Conservation (phyloP, 2,113 vertebrate species). For the Ailuropoda melanoleuca region DNA sequence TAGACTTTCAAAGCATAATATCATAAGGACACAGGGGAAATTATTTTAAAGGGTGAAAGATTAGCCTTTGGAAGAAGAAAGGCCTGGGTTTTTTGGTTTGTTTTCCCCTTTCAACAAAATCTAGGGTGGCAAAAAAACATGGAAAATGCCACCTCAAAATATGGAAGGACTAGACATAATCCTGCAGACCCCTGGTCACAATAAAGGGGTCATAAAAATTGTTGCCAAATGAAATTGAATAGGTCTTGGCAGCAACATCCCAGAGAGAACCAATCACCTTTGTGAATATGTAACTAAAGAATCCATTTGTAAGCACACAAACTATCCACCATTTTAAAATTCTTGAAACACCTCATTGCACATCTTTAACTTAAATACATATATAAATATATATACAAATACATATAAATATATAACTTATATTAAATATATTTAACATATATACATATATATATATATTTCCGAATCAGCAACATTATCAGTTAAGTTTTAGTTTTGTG, state of each 20-base stretch:
- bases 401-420: not conserved
- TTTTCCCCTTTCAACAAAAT: not conserved
- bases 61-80: not conserved
- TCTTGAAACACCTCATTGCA: not conserved
- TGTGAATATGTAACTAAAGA: not conserved
- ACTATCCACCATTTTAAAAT: not conserved
- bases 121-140: not conserved
- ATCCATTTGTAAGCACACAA: not conserved
- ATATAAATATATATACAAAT: not conserved
- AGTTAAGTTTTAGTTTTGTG: not conserved
- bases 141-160: not conserved
- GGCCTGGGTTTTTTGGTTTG: not conserved
- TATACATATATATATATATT: not conserved
- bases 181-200: not conserved
- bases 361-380: not conserved
- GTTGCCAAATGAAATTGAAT: not conserved
- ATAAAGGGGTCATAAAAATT: not conserved
- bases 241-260: not conserved
- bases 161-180: not conserved
- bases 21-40: not conserved
- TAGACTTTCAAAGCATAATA: not conserved
- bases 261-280: not conserved
- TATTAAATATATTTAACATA: not conserved
- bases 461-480: not conserved
- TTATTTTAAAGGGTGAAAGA: constrained; percentile 19